Evolutionary conservation across 1,140 invertebrate species (phyloP).

Genomic region (Drosophila nigrodunni): DNA sequence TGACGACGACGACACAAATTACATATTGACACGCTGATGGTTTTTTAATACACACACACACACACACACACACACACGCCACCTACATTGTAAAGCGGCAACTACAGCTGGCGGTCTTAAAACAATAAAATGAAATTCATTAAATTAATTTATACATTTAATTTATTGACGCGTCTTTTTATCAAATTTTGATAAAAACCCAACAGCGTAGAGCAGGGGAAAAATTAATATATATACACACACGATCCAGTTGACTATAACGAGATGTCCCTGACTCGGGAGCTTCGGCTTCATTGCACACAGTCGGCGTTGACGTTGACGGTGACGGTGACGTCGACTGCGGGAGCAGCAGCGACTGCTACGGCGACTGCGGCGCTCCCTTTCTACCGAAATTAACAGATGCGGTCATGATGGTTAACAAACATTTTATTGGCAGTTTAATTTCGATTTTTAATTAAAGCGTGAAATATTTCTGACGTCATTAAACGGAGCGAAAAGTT

Average conservation of each 20-base stretch:
- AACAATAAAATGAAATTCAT: conserved; percentile 81
- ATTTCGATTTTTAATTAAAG: conserved; percentile 80
- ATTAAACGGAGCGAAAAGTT: not conserved
- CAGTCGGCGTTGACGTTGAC: conserved; percentile 28
- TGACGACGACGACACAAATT: conserved; percentile 72
- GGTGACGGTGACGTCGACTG: conserved; percentile 9
- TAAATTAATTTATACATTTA: conserved; percentile 83
- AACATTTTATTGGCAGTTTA: conserved; percentile 77
- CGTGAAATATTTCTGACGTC: conserved; percentile 70
- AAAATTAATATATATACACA: conserved; percentile 24
- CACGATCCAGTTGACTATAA: conserved; percentile 20
- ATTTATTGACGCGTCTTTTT: conserved; percentile 78
- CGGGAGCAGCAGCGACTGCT: not conserved
- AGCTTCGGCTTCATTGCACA: conserved; percentile 67
- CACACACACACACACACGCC: conserved; percentile 16
- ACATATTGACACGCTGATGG: conserved; percentile 82
- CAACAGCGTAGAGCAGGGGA: conserved; percentile 15
- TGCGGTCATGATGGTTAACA: conserved; percentile 80
- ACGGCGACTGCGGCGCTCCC: conserved; percentile 49
- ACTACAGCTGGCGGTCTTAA: conserved; percentile 55
- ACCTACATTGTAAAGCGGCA: conserved; percentile 4
- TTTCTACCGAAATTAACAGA: conserved; percentile 70
- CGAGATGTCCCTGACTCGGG: conserved; percentile 27
- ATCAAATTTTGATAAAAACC: conserved; percentile 77
- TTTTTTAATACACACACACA: conserved; percentile 76